A percentile compares a stretch with the other conserved stretches of the same genome.
Evolutionary conservation across 2,888 invertebrate species (phyloP).

Genomic region (Spodoptera littoralis): DNA sequence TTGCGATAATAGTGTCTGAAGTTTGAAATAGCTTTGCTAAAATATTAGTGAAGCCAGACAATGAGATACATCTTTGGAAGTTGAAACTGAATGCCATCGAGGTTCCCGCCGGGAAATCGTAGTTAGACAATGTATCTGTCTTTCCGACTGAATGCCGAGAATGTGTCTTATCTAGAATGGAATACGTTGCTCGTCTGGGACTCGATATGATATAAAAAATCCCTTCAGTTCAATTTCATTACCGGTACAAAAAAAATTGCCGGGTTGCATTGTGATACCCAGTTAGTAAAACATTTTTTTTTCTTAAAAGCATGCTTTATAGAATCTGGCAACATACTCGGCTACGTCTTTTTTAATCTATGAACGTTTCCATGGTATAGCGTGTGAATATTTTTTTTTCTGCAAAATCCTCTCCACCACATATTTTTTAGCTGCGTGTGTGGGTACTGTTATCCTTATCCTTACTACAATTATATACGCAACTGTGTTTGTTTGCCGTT

Average conservation of each 20-base stretch:
- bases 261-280: slow-evolving; percentile 7
- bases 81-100: slow-evolving; percentile 66
- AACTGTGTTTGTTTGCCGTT: too few relatives aligned
- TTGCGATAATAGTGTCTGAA: slow-evolving; percentile 39
- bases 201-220: slow-evolving; percentile 8
- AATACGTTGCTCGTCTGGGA: slow-evolving; percentile 28
- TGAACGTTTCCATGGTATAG: not conserved
- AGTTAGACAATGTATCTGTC: slow-evolving; percentile 66
- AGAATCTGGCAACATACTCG: slow-evolving; percentile 5
- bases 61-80: slow-evolving; percentile 67
- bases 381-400: slow-evolving; percentile 28
- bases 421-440: too few relatives aligned
- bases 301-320: not conserved
- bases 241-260: not conserved
- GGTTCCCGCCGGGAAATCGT: slow-evolving; percentile 72
- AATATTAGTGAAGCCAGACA: slow-evolving; percentile 50
- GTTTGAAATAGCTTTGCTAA: slow-evolving; percentile 35
- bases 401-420: slow-evolving; percentile 5
- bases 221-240: slow-evolving; percentile 8
- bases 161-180: slow-evolving; percentile 39
- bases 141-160: slow-evolving; percentile 57
- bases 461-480: too few relatives aligned
- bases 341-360: slow-evolving; percentile 2
- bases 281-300: not conserved
- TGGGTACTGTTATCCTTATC: too few relatives aligned